A percentile compares a stretch with the other conserved stretches of the same genome.
phyloP scores from a whole-genome alignment of 2,797 vertebrate species.

The Aotus griseimembra region DNA sequence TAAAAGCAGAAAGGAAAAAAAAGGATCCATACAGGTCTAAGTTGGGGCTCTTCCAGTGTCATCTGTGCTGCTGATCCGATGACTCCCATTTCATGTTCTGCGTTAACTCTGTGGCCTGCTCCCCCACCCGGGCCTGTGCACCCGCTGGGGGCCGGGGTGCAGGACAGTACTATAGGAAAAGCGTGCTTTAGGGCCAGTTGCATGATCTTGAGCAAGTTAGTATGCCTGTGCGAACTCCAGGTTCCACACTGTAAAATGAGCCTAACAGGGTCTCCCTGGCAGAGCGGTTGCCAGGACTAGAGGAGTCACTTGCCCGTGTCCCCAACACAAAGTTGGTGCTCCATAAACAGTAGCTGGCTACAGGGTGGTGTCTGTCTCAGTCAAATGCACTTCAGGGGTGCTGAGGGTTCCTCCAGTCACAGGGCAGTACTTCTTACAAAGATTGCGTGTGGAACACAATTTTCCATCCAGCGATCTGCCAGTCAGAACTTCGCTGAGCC shows the following conservation, averaged over 20 bases:
- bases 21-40: neutral
- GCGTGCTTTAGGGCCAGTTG: neutral
- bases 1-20: neutral
- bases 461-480: neutral
- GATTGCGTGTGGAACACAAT: neutral
- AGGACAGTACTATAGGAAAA: neutral
- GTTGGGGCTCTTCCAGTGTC: neutral
- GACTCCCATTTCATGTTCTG: no score
- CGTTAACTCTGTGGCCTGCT: neutral
- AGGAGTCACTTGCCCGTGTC: neutral
- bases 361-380: neutral
- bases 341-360: neutral
- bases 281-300: neutral
- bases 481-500: neutral
- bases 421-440: neutral
- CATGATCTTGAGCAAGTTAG: neutral
- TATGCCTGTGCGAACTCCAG: neutral
- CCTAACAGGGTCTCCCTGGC: neutral
- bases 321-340: neutral
- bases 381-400: no score
- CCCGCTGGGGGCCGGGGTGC: neutral
- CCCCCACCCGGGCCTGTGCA: neutral
- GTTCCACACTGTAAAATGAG: neutral
- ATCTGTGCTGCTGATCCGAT: neutral
- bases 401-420: rapidly evolving